Evolutionary conservation across 2,797 vertebrate species (phyloP), one percentile per base, ranked within the genome.

Genomic region (Sphenopsis melanotis): DNA sequence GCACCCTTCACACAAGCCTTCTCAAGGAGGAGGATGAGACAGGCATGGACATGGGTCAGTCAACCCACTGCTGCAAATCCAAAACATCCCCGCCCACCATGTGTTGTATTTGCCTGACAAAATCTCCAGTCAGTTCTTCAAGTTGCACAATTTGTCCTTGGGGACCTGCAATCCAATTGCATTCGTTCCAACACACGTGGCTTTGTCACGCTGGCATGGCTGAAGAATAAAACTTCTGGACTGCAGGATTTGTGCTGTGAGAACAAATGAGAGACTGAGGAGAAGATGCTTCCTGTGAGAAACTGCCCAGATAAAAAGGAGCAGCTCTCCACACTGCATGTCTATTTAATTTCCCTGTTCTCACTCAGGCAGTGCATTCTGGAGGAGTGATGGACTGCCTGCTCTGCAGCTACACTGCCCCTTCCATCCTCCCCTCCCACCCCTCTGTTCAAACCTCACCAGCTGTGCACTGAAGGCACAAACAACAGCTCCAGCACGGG

Each of bases 381-480:
- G 74, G 70, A 86, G 74, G 74, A 90, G 60, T 90, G 93, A 94
- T 89, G 86, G 70, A 82, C 83, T 76, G 89, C 80, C 3, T 2
- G 63, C 66, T 90, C 76, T 61, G 41, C 1, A 0, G 92, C 72
- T 83, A 72, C 44, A 3, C 91, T 92, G 87, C 77, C 89, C 81
- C 79, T 90, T 94, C 91, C 91, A 87, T 92, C 87, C 76, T 94
- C 68, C 32, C 74, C 94, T 95, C 94, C 91, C 78, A 92, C 32
- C 83, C 91, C 90, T 81, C 87, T 96, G 95, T 92, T 96, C 91
- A 77, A 63, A 88, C 70, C 18, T 32, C 3, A 84, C 85, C 92
- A 91, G 90, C 88, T 92, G 95, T 78, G 85, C 5, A 2, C 71
- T 57, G 81, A 76, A 56, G 84, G 64, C 71, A 80, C 84, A 90